Conservation (phyloP, 2,113 vertebrate species). For the Neomonachus schauinslandi region DNA sequence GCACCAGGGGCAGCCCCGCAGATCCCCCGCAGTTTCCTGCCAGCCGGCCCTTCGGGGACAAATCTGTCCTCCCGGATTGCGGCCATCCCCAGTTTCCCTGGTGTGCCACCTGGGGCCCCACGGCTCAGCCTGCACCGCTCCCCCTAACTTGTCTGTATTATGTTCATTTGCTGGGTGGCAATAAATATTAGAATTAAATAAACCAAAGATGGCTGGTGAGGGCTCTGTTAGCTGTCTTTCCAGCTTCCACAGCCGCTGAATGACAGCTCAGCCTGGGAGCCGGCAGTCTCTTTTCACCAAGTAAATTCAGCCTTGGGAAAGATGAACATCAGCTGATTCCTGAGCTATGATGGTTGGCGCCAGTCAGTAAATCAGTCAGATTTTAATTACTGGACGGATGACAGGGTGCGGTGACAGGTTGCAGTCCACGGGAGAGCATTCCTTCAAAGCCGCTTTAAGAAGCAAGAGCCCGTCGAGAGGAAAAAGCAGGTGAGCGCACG, state of each 20-base stretch:
- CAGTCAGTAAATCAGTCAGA: slow-evolving; percentile 94
- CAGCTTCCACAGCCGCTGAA: slow-evolving; percentile 90
- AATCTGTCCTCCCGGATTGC: slow-evolving; percentile 80
- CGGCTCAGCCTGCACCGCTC: slow-evolving; percentile 84
- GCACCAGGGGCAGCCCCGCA: slow-evolving; percentile 79
- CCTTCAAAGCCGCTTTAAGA: slow-evolving; percentile 90
- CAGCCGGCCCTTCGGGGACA: slow-evolving; percentile 74
- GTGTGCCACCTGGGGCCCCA: slow-evolving; percentile 81
- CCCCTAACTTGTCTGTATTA: slow-evolving; percentile 88
- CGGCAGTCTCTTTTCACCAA: slow-evolving; percentile 86
- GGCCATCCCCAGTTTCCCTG: slow-evolving; percentile 83
- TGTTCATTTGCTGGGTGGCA: slow-evolving; percentile 91
- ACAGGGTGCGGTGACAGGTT: slow-evolving; percentile 90
- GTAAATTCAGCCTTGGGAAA: slow-evolving; percentile 93
- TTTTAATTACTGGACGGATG: slow-evolving; percentile 94
- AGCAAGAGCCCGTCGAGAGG: slow-evolving; percentile 85
- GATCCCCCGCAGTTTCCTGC: slow-evolving; percentile 70
- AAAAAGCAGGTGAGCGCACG: slow-evolving; percentile 76
- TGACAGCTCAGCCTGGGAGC: slow-evolving; percentile 89
- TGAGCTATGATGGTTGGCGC: slow-evolving; percentile 86
- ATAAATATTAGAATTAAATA: slow-evolving; percentile 93
- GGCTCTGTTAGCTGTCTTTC: slow-evolving; percentile 90
- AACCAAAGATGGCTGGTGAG: slow-evolving; percentile 88
- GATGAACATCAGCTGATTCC: slow-evolving; percentile 89
- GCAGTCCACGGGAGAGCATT: slow-evolving; percentile 89